These are phyloP conservation scores for Dolichotis patagonum DNA, from an alignment of 2,113 vertebrate genomes.

Conservation along the genomic window DNA sequence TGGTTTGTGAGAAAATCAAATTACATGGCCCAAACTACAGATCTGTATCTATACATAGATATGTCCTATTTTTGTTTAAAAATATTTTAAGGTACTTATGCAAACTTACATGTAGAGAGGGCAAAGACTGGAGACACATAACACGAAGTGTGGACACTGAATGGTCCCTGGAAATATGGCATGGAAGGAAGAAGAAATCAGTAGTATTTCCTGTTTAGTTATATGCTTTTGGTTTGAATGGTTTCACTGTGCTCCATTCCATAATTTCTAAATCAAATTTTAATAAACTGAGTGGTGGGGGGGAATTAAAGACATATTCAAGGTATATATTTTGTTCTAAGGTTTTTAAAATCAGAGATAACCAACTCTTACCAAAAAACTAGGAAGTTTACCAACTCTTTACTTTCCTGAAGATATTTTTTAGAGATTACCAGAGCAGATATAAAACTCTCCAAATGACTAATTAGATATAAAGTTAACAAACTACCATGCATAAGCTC, in stretches of 20 bases:
- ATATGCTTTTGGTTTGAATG: neutral
- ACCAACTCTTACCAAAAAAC: neutral
- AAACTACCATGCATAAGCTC: neutral
- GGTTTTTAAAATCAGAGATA: neutral
- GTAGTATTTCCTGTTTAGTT: neutral
- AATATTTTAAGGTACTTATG: neutral
- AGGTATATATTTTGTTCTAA: neutral
- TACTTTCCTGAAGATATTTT: neutral
- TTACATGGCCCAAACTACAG: neutral
- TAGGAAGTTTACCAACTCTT: neutral
- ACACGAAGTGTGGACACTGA: neutral
- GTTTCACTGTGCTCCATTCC: neutral
- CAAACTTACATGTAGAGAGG: neutral
- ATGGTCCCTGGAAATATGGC: neutral
- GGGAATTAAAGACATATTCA: neutral
- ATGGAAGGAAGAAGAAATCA: neutral
- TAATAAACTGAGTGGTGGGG: neutral
- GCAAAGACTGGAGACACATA: neutral
- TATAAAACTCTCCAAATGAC: neutral
- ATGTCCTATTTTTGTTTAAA: neutral
- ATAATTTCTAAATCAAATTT: neutral
- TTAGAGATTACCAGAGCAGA: neutral
- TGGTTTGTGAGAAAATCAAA: neutral
- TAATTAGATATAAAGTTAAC: neutral
- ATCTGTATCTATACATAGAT: neutral